Base-by-base conservation (phyloP, 2,113 vertebrate species). In the Halcyon malimbica region DNA sequence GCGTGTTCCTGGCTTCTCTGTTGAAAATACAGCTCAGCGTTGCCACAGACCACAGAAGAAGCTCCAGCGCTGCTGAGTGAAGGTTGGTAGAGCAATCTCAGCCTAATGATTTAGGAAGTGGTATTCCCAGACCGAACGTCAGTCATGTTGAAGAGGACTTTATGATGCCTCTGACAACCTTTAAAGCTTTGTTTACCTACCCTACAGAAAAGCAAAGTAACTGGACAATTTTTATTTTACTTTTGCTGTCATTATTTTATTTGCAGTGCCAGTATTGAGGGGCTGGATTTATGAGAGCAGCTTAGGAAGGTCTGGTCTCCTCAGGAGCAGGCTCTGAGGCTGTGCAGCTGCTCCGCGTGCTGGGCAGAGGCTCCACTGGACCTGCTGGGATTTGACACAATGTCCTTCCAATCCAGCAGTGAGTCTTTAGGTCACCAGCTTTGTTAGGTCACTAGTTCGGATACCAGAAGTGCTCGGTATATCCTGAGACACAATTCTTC, bases 61-160 rank as follows among this genome's bases (percentile, higher is more conserved):
- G 73, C 5, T 8, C 65, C n/a, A 16, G 0, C 0, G 0, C 1
- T 53, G 12, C 12, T 1, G 37, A 70, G 25, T 2, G 23, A 18
- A 42, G 62, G 74, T 10, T 75, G 74, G 73, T 9, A 24, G 33
- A 87, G 53, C 73, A 37, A 48, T 28, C 65, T 50, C 84, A 83
- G 57, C 57, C 28, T 44, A 9, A n/a, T 90, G 87, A 46, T 84
- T 94, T 76, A 95, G 59, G 78, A 29, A 69, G 67, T 23, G 59
- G 29, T 68, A 53, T 86, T 94, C 90, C 75, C 89, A 69, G 70
- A 7, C 16, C 18, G 14, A 87, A 4, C 81, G 88, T 88, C 94
- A 73, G 33, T 65, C 59, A 46, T 5, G 18, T 17, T 65, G 71
- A 69, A 42, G 81, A 69, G 63, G 71, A 37, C 57, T 95, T 96